Conservation (phyloP, 2,888 invertebrate genomes). For the Synergus umbraculus region DNA sequence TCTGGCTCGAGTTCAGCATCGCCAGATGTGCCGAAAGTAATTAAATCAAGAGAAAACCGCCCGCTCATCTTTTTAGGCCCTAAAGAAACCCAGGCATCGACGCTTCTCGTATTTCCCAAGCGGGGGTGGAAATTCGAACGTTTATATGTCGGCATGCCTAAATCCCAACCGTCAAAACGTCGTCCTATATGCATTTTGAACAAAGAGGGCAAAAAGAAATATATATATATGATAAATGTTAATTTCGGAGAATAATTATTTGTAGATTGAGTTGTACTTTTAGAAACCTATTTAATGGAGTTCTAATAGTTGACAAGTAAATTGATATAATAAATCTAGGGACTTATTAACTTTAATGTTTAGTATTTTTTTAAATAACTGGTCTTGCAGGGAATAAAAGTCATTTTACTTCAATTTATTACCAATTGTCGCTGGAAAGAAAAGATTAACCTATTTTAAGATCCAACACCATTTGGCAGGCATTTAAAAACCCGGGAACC, state of each 20-base stretch:
- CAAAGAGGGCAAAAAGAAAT: neutral
- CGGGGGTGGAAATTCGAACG: slow-evolving; percentile 16
- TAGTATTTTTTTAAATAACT: too few species aligned
- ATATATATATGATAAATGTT: neutral
- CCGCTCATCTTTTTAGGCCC: slow-evolving; percentile 13
- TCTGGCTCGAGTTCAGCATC: neutral
- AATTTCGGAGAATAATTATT: neutral
- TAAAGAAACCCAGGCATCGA: neutral
- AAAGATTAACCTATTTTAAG: neutral
- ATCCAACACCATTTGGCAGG: slow-evolving; percentile 12
- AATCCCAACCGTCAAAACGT: slow-evolving; percentile 4
- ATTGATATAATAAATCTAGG: too few species aligned
- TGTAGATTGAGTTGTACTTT: neutral
- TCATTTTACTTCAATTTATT: neutral
- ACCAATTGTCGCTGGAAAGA: neutral
- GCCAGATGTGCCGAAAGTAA: slow-evolving; percentile 17
- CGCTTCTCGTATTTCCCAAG: neutral
- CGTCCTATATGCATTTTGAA: neutral
- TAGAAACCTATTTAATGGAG: neutral
- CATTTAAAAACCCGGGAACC: slow-evolving; percentile 16
- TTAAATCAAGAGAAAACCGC: slow-evolving; percentile 16
- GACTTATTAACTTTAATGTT: too few species aligned
- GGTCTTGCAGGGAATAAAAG: neutral
- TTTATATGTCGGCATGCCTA: neutral
- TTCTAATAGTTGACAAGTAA: too few species aligned